These are phyloP conservation scores for Merluccius polli DNA, from an alignment of 2,797 vertebrate genomes.

Conservation along the genomic window DNA sequence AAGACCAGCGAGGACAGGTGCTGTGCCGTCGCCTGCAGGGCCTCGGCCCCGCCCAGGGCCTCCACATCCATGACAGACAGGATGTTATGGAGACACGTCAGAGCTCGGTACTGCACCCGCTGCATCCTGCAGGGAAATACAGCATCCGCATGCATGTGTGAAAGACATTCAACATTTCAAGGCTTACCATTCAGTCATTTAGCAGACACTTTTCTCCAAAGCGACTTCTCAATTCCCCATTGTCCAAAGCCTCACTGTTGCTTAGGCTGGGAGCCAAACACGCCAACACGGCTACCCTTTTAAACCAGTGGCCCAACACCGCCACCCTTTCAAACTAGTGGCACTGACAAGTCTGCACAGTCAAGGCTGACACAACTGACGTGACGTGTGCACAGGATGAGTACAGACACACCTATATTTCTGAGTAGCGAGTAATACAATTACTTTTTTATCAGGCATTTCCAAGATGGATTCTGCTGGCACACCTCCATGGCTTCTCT, in stretches of 20 bases:
- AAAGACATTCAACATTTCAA: neutral
- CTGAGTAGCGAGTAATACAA: slow-evolving; percentile 20
- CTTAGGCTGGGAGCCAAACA: neutral
- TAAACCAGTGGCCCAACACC: no score
- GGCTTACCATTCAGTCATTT: neutral
- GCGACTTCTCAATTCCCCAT: no score
- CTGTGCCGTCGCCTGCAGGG: slow-evolving; percentile 83
- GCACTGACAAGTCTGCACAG: neutral
- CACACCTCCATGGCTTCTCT: slow-evolving; percentile 80
- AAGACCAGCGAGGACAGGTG: slow-evolving; percentile 87
- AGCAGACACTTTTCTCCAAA: no score
- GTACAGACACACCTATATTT: neutral
- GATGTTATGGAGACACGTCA: slow-evolving; percentile 91
- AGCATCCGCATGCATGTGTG: neutral
- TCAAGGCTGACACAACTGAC: neutral
- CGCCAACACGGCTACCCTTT: neutral
- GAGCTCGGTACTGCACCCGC: slow-evolving; percentile 85
- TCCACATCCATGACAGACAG: slow-evolving; percentile 85
- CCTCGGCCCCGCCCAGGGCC: slow-evolving; percentile 80
- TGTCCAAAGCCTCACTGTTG: no score
- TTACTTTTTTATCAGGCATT: slow-evolving; percentile 88
- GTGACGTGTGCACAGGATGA: no score
- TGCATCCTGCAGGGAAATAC: slow-evolving; percentile 74
- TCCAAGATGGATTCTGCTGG: slow-evolving; percentile 79
- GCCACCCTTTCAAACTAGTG: no score